Conservation (phyloP, 2,113 vertebrate genomes). For the Hyla sarda region DNA sequence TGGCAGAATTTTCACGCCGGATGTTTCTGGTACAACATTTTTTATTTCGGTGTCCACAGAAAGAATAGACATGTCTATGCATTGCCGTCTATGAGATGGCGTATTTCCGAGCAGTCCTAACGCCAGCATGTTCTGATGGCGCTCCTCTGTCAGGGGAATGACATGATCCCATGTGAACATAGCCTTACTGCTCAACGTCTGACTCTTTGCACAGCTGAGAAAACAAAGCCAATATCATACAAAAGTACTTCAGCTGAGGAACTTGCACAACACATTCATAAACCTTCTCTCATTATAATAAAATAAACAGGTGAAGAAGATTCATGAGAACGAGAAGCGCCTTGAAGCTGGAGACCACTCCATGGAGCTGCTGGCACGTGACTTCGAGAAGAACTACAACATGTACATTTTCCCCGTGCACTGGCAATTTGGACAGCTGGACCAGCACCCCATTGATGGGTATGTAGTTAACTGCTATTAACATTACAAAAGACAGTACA, state of each 20-base stretch:
- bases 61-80: too few species aligned
- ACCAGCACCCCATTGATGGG: constrained; percentile 94
- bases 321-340: constrained; percentile 95
- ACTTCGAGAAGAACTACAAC: constrained; percentile 99
- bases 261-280: not conserved
- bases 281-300: not conserved
- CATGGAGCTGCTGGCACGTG: constrained; percentile 90
- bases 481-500: not conserved
- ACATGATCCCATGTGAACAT: too few species aligned
- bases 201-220: not conserved
- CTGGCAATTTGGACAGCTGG: constrained; percentile 98
- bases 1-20: too few species aligned
- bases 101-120: too few species aligned
- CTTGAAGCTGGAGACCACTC: constrained; percentile 92
- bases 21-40: too few species aligned
- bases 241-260: not conserved
- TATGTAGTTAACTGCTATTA: too few species aligned
- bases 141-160: too few species aligned
- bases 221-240: not conserved
- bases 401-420: constrained; percentile 99
- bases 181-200: too few species aligned
- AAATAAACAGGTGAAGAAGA: constrained; percentile 90
- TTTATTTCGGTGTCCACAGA: too few species aligned
- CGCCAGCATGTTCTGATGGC: too few species aligned
- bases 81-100: too few species aligned